These are phyloP conservation scores for Cheilosia grossa DNA, from an alignment of 2,888 invertebrate genomes.

Conservation along the genomic window DNA sequence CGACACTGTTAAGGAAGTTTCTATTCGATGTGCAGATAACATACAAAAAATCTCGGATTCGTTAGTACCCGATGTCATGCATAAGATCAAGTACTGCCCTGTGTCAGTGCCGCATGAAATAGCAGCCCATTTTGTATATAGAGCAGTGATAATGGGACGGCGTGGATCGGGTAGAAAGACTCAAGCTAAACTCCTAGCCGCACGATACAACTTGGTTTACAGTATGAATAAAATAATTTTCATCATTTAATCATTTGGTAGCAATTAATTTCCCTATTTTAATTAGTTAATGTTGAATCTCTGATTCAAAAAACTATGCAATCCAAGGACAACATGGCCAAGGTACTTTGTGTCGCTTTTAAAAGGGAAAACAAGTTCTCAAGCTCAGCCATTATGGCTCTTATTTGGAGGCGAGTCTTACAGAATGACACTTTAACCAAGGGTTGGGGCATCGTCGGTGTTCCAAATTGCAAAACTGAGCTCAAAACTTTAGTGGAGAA, in stretches of 20 bases:
- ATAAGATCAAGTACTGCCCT: conserved; percentile 49
- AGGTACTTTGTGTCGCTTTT: conserved; percentile 77
- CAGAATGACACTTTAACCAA: conserved; percentile 84
- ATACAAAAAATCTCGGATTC: background rate
- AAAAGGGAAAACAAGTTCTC: conserved; percentile 75
- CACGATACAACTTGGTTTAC: conserved; percentile 84
- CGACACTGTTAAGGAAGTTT: background rate
- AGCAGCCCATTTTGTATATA: conserved; percentile 79
- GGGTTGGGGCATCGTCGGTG: conserved; percentile 86
- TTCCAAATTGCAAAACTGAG: conserved; percentile 84
- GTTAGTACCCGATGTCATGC: conserved; percentile 39
- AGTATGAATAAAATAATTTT: conserved; percentile 81
- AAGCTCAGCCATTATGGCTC: conserved; percentile 77
- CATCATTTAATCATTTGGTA: conserved; percentile 74
- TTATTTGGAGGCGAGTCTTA: conserved; percentile 79
- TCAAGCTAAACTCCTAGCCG: conserved; percentile 84
- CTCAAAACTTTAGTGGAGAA: conserved; percentile 84
- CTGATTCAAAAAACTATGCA: conserved; percentile 78
- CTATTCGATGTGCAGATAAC: background rate
- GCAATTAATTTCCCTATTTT: background rate
- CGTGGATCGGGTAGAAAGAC: conserved; percentile 85
- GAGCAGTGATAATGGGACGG: conserved; percentile 85
- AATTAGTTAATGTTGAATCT: conserved; percentile 78
- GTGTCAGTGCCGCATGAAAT: background rate
- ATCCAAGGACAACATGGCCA: conserved; percentile 66